Conservation (phyloP, 2,888 invertebrate species). For the Drosophila setosimentum region DNA sequence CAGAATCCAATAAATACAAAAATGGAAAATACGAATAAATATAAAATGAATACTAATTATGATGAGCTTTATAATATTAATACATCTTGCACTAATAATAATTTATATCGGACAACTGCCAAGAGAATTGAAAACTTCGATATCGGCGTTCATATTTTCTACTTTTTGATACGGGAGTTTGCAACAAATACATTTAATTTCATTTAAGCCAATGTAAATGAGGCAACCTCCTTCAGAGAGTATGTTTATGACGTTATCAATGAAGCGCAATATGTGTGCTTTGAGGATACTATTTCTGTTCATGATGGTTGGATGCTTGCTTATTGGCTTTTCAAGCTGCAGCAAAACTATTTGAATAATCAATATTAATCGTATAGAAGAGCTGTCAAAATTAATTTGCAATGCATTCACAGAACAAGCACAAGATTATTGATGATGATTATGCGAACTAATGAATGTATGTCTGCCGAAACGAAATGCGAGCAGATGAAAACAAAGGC, state of each 20-base stretch:
- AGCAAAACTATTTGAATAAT: slow-evolving; percentile 69
- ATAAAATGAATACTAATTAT: not conserved
- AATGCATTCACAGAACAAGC: slow-evolving; percentile 49
- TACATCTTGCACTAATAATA: not conserved
- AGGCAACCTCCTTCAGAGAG: not conserved
- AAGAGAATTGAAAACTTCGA: not conserved
- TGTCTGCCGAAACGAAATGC: slow-evolving; percentile 1
- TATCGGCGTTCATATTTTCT: not conserved
- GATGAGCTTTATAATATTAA: not conserved
- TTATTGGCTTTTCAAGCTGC: slow-evolving; percentile 16
- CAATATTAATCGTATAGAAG: slow-evolving; percentile 74
- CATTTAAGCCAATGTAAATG: not conserved
- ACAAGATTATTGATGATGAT: slow-evolving; percentile 71
- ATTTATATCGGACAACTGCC: not conserved
- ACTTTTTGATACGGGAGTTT: not conserved
- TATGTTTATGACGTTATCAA: slow-evolving; percentile 37
- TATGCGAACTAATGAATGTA: slow-evolving; percentile 51
- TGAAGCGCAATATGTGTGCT: slow-evolving; percentile 26
- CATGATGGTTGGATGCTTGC: not conserved
- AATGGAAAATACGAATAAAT: not conserved
- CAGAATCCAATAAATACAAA: not conserved
- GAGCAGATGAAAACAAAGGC: slow-evolving; percentile 10
- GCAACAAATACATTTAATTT: not conserved
- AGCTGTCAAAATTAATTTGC: slow-evolving; percentile 79
- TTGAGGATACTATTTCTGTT: slow-evolving; percentile 21